Base-by-base conservation (phyloP, 2,797 vertebrate genomes). In the Gambusia yucatana region DNA sequence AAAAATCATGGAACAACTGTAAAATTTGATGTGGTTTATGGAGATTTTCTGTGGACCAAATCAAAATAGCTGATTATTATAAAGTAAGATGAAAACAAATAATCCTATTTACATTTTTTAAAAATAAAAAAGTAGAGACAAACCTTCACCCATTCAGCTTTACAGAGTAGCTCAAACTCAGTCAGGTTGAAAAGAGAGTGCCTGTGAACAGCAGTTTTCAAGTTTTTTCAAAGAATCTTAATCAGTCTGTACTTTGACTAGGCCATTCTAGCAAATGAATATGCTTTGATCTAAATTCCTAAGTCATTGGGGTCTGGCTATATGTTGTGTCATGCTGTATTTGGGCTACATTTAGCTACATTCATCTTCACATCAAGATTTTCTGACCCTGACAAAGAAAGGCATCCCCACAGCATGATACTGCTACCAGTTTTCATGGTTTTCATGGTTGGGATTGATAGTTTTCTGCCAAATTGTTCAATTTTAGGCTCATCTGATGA, bases 31-130 rank as follows among this genome's bases (percentile, higher is more conserved):
- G 16, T 65, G 7, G 1, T 36, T 39, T 39, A 20, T 63, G 14
- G 59, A 63, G 59, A 63, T 63, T 63, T 63, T 63, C 6, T 65
- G 61, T 65, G 61, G 33, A 20, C 17, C 33, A 65, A 39, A 65
- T 36, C 9, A 67, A 67, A 67, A 28, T 67, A 25, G 63, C 20
- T 41, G 33, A 11, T 33, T 67, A 11, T 67, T 67, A 25, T 67
- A 8, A 13, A 41, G 33, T 41, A 41, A 67, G 10, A 67, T 36
- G 36, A 41, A 67, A 67, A 25, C 22, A 1, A 67, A 67, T 25
- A 9, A 67, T 67, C 3, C 63, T 67, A 41, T 41, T 20, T 0
- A 36, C 6, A 36, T 33, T 52, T 36, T 61, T 36, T 4, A 0
- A 0, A 22, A 39, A 41, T 5, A 25, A 39, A 25, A 67, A 67